Base-by-base conservation (phyloP, 2,797 vertebrate species). In the Lepus townsendii region DNA sequence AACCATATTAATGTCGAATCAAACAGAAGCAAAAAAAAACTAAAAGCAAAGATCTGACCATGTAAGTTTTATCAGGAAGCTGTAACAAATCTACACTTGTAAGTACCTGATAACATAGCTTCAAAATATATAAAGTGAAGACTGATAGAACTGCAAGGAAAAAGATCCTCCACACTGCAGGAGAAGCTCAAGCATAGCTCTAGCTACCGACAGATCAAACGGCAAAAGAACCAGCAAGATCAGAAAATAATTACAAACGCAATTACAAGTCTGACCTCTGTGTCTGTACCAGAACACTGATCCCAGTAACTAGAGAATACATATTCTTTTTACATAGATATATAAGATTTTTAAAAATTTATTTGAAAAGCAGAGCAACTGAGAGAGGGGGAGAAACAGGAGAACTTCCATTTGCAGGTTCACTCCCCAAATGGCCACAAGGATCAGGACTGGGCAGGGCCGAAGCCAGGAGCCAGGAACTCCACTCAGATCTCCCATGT, bases 1-100 rank as follows among this genome's bases (percentile, higher is more conserved):
- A 72, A 13, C 71, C 52, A 47, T 42, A 32, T 57, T 60, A 84
- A 16, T 50, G 84, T 17, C 38, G 76, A 26, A 90, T 57, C 60
- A 77, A 90, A 77, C 26, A 69, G 82, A 88, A 42, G 63, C 19
- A 89, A 88, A 88, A 96, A 57, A 73, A 19, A 87, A 72, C 47
- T 57, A 84, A 38, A 83, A 13, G 20, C 26, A 86, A 88, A 91
- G 54, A 80, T 3, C n/a, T 80, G n/a, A 75, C 57, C 63, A 86
- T 30, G 32, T 65, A 79, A 84, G n/a, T 60, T 85, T 79, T 24
- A 92, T 19, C 35, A 94, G 35, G 66, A 86, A 90, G 35, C n/a
- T 85, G 8, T 42, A 83, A 80, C 47, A 79, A 17, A 50, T 91
- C 71, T 32, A 66, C 93, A 88, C 24, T 26, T 66, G 16, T 9